Evolutionary conservation across 2,797 vertebrate species (phyloP).

Genomic region (Halcyon smyrnensis): DNA sequence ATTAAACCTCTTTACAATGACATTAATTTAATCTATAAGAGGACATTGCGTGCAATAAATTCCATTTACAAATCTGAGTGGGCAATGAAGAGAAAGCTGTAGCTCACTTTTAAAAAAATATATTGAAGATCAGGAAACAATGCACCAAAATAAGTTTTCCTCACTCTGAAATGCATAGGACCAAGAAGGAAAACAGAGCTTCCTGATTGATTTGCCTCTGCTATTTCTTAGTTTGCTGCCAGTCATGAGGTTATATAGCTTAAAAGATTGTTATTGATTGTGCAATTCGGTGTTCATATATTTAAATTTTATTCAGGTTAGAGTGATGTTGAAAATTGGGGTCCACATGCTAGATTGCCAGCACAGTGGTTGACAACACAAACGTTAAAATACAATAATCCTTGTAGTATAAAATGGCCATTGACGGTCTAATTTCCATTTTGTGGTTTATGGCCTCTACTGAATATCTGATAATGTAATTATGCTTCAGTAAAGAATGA

Average conservation of each 20-base stretch:
- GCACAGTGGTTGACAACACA: constrained; percentile 64
- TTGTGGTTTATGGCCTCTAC: constrained; percentile 76
- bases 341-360: constrained; percentile 61
- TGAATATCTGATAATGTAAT: constrained; percentile 81
- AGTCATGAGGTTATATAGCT: constrained; percentile 58
- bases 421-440: constrained; percentile 76
- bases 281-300: constrained; percentile 71
- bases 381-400: constrained; percentile 73
- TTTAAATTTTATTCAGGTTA: constrained; percentile 79
- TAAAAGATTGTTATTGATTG: constrained; percentile 72
- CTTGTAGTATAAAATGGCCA: constrained; percentile 72
- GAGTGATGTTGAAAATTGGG: constrained; percentile 72
- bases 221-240: constrained; percentile 52
- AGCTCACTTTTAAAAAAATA: not conserved
- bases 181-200: constrained; percentile 34
- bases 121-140: constrained; percentile 22
- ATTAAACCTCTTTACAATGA: constrained; percentile 81
- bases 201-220: constrained; percentile 51
- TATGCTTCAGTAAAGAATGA: constrained; percentile 74
- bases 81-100: constrained; percentile 59
- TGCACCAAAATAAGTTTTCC: constrained; percentile 13
- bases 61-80: constrained; percentile 77
- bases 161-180: not conserved
- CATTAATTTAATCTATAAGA: constrained; percentile 82
- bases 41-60: constrained; percentile 75